phyloP scores from a whole-genome alignment of 1,140 invertebrate genomes.

The Cepaea nemoralis region DNA sequence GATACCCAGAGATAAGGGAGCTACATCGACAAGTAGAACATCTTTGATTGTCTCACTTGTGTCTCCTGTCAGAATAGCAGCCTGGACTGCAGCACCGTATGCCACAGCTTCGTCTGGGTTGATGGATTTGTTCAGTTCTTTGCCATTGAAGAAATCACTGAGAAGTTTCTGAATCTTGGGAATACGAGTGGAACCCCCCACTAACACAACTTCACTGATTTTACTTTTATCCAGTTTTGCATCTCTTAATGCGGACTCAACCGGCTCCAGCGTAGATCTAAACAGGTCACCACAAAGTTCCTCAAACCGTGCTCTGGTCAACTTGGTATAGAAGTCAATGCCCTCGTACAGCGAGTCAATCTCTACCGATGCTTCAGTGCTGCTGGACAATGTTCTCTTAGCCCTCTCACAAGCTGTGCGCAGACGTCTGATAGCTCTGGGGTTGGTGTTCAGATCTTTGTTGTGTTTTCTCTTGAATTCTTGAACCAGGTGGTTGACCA shows the following conservation, averaged over 20 bases:
- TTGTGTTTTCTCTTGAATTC: slow-evolving; percentile 97
- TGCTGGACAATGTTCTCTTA: slow-evolving; percentile 81
- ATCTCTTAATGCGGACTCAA: slow-evolving; percentile 80
- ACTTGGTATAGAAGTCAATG: slow-evolving; percentile 67
- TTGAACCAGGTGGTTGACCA: slow-evolving; percentile 94
- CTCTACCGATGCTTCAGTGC: slow-evolving; percentile 57
- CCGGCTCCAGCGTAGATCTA: slow-evolving; percentile 88
- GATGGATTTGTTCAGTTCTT: slow-evolving; percentile 48
- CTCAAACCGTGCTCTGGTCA: slow-evolving; percentile 70
- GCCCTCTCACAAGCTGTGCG: slow-evolving; percentile 93
- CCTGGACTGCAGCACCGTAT: slow-evolving; percentile 75
- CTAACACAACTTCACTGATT: slow-evolving; percentile 77
- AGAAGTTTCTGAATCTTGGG: slow-evolving; percentile 76
- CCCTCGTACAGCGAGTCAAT: slow-evolving; percentile 46
- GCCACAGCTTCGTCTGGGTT: slow-evolving; percentile 73
- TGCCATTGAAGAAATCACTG: slow-evolving; percentile 52
- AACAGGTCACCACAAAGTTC: slow-evolving; percentile 89
- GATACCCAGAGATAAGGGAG: slow-evolving; percentile 69
- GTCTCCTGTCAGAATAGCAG: slow-evolving; percentile 70
- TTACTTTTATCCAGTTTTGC: slow-evolving; percentile 66
- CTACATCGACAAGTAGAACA: slow-evolving; percentile 70
- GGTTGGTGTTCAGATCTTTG: slow-evolving; percentile 89
- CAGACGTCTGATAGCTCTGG: slow-evolving; percentile 88
- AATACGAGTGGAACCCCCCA: slow-evolving; percentile 73
- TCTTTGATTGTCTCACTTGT: slow-evolving; percentile 61